Evolutionary conservation across 2,888 invertebrate species (phyloP).

Genomic region (Heliconius cydno): DNA sequence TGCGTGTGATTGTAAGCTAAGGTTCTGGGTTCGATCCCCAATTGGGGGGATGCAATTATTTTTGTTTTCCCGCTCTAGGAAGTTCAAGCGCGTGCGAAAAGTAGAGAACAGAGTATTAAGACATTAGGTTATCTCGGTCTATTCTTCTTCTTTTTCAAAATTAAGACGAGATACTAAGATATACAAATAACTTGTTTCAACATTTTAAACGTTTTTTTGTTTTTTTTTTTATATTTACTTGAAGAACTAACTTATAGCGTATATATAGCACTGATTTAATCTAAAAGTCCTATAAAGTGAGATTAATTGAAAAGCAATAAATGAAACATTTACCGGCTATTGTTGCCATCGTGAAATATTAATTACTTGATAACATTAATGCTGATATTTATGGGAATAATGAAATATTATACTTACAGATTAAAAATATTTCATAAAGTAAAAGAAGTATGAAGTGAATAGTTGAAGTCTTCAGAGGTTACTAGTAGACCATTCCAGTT

Average conservation of each 20-base stretch:
- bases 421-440: not conserved
- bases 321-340: constrained; percentile 15
- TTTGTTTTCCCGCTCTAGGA: too few relatives aligned
- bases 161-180: too few relatives aligned
- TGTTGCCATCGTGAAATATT: constrained; percentile 19
- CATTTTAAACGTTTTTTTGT: not conserved
- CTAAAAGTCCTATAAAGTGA: constrained; percentile 9
- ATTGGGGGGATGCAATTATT: not conserved
- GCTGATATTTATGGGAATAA: not conserved
- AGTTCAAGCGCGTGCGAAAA: not conserved
- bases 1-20: not conserved
- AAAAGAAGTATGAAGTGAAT: not conserved
- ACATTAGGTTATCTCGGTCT: not conserved
- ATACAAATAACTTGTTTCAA: too few relatives aligned
- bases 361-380: constrained; percentile 24
- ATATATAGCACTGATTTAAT: not conserved
- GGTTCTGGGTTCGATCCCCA: not conserved
- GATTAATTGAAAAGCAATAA: constrained; percentile 11
- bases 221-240: not conserved
- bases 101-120: too few relatives aligned
- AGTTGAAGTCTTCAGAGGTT: too few relatives aligned
- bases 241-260: not conserved
- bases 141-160: not conserved
- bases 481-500: too few relatives aligned
- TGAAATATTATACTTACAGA: not conserved